Evolutionary conservation across 2,113 vertebrate species (phyloP), one percentile per base, ranked within the genome.

Genomic region (Ptilonorhynchus violaceus): DNA sequence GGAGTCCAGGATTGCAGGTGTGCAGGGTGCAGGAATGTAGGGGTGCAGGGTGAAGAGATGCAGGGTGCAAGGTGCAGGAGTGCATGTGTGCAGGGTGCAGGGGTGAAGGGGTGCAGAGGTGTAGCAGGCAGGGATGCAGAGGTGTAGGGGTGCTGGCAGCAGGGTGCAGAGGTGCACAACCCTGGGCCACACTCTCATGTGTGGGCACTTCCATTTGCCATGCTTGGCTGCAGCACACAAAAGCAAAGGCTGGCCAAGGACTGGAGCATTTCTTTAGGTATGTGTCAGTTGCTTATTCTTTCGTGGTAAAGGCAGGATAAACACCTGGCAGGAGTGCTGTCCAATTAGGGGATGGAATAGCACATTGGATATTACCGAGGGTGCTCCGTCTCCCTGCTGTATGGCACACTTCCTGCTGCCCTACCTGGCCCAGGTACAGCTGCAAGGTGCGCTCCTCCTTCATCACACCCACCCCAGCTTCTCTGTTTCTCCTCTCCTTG

Each of bases 111-210:
- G 62, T 46, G 53, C 53, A 55, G 30, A 50, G 7, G 33, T 58
- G 31, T 7, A 58, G 30, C 37, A 39, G 30, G 15, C 42, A 82
- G 53, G 14, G 3, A 8, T 52, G 35, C 28, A 39, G 35, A 6
- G 1, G 7, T 39, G 31, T n/a, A 37, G 41, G 2, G 8, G 4
- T 62, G 15, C 10, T 25, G 22, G 37, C 37, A 39, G 8, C 10
- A 39, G 27, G 25, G 7, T 42, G 16, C 31, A 37, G 10, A 15
- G 27, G 7, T 37, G 27, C 2, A 1, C 1, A 3, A 6, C 35
- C 20, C 28, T 74, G 37, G 13, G 16, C 20, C 11, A 19, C 12
- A 6, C 12, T 28, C 4, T 18, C 21, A 6, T 8, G 16, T 13
- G 7, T 2, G 2, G 33, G 14, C 6, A 35, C 24, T 52, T 52